A percentile compares a stretch with the other conserved stretches of the same genome.
Evolutionary conservation across 2,888 invertebrate genomes (phyloP).

Genomic region (Noctua janthina): DNA sequence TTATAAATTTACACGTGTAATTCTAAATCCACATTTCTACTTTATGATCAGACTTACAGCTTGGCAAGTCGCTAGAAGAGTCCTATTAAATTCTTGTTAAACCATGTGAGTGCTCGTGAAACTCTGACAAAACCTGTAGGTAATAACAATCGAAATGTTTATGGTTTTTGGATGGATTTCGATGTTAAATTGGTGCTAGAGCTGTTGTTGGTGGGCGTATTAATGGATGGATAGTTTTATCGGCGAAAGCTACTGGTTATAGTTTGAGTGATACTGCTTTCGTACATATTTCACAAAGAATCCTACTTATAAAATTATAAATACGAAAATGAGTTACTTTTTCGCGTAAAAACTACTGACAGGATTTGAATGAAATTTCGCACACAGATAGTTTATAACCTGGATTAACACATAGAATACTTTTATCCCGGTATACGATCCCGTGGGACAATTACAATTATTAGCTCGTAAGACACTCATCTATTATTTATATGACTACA

Average conservation of each 20-base stretch:
- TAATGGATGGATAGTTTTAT: neutral
- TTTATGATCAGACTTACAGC: slow-evolving; percentile 34
- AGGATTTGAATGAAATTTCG: too few relatives aligned
- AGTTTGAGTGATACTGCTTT: neutral
- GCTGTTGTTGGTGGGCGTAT: neutral
- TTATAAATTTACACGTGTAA: slow-evolving; percentile 41
- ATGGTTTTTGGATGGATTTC: slow-evolving; percentile 43
- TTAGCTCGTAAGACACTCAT: neutral
- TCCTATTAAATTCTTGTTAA: slow-evolving; percentile 40
- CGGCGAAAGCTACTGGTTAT: neutral
- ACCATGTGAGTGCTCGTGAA: slow-evolving; percentile 31
- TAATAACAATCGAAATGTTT: slow-evolving; percentile 29
- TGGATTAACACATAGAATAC: too few relatives aligned
- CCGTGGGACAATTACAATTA: neutral
- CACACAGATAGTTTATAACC: too few relatives aligned
- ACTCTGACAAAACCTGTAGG: slow-evolving; percentile 31
- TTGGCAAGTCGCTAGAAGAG: slow-evolving; percentile 31
- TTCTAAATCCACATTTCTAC: slow-evolving; percentile 1
- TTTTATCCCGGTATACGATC: too few relatives aligned
- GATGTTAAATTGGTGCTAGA: slow-evolving; percentile 21
- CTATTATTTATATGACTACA: neutral
- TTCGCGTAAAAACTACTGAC: too few relatives aligned
- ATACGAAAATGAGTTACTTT: too few relatives aligned
- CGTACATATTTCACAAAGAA: neutral
- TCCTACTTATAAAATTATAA: too few relatives aligned